Percentiles rank a stretch among this genome's conserved stretches.
phyloP scores from a whole-genome alignment of 2,888 invertebrate species.

The Trimorus sp. region DNA sequence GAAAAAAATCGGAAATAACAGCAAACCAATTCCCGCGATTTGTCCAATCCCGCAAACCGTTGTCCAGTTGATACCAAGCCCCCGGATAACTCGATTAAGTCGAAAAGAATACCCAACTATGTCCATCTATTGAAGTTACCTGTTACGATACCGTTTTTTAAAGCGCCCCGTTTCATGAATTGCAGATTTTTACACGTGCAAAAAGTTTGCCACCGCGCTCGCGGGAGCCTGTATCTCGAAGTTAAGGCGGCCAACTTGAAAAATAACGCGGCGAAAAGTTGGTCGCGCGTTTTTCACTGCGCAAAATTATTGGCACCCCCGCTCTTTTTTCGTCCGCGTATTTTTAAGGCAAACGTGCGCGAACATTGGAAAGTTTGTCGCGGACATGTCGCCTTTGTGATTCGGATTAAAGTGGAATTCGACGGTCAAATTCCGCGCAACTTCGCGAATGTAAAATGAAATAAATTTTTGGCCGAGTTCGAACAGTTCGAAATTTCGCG shows the following conservation, averaged over 20 bases:
- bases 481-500: too few species aligned
- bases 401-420: too few species aligned
- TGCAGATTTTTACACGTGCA: slow-evolving; percentile 26
- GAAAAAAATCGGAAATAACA: neutral
- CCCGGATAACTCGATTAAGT: too few species aligned
- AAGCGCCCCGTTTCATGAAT: slow-evolving; percentile 24
- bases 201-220: slow-evolving; percentile 4
- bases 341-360: neutral
- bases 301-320: slow-evolving; percentile 1
- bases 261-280: slow-evolving; percentile 28
- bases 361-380: too few species aligned
- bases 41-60: too few species aligned
- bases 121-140: slow-evolving; percentile 11
- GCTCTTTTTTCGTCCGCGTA: too few species aligned
- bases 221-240: slow-evolving; percentile 4
- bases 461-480: too few species aligned
- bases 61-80: too few species aligned
- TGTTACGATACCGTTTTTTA: slow-evolving; percentile 11
- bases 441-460: too few species aligned
- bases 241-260: slow-evolving; percentile 13
- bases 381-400: too few species aligned
- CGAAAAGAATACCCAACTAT: neutral
- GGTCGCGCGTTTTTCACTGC: slow-evolving; percentile 15
- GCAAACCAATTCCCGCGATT: too few species aligned
- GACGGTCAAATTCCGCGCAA: too few species aligned